phyloP scores from a whole-genome alignment of 2,797 vertebrate species.

The Eulemur rubriventer region DNA sequence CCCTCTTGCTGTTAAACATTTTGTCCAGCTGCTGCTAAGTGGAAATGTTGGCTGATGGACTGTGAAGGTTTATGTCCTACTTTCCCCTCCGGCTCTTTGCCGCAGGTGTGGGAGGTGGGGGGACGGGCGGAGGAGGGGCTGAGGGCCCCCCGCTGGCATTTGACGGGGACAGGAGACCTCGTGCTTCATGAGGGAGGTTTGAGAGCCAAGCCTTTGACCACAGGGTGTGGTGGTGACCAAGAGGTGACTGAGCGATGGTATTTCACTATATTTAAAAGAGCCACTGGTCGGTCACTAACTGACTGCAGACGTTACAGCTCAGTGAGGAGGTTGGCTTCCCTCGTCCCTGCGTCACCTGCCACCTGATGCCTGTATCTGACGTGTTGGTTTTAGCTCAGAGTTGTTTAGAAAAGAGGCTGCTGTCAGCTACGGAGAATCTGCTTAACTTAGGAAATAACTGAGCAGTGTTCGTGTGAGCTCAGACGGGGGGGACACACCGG shows the following conservation, averaged over 20 bases:
- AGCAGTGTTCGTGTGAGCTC: fast-evolving
- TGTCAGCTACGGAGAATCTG: not conserved
- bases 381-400: not conserved
- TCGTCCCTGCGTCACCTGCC: conserved; percentile 1
- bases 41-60: not conserved
- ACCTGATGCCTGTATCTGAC: conserved; percentile 65
- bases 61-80: not conserved
- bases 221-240: not conserved
- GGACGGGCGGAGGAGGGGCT: not conserved
- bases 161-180: not conserved
- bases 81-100: not conserved
- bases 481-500: not conserved
- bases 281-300: not conserved
- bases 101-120: not conserved
- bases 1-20: not conserved
- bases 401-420: conserved; percentile 75
- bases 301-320: conserved; percentile 79
- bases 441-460: not conserved
- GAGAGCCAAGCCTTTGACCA: not conserved
- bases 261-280: not conserved
- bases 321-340: not conserved
- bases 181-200: not conserved
- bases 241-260: not conserved
- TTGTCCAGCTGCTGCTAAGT: not conserved
- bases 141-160: no score